phyloP scores from a whole-genome alignment of 1,140 invertebrate genomes.

The Chironomus striatipennis region DNA sequence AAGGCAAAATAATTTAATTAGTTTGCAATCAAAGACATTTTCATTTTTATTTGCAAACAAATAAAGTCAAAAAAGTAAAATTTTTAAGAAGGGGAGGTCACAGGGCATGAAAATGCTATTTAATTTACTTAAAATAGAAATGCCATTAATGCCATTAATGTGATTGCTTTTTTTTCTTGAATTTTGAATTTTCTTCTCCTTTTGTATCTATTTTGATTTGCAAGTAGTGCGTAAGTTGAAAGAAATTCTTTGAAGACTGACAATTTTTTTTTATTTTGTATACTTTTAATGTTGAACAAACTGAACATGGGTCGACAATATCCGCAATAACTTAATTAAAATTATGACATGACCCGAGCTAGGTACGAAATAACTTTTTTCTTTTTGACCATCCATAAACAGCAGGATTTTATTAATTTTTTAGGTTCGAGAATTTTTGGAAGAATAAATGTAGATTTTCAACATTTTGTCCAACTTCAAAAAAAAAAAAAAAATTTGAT shows the following conservation, averaged over 20 bases:
- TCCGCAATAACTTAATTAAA: conserved; percentile 4
- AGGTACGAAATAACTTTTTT: background rate
- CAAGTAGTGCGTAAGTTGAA: background rate
- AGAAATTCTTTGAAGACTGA: background rate
- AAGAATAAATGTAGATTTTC: no score
- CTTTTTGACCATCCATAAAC: background rate
- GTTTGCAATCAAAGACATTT: conserved; percentile 2
- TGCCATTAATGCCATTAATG: background rate
- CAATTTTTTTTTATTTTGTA: background rate
- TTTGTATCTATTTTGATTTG: background rate
- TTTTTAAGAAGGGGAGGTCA: background rate
- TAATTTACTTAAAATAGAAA: background rate
- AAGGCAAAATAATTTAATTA: conserved; percentile 15
- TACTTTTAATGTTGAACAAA: background rate
- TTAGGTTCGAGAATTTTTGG: background rate
- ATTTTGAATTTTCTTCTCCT: background rate
- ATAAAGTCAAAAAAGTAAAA: background rate
- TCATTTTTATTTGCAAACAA: background rate
- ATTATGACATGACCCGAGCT: background rate
- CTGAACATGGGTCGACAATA: background rate
- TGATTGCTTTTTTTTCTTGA: background rate
- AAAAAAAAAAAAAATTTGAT: no score
- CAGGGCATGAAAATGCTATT: background rate
- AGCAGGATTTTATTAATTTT: background rate
- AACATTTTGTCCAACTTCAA: no score